These are phyloP conservation scores for Corynorhinus townsendii DNA, from an alignment of 2,113 vertebrate genomes.

Conservation along the genomic window DNA sequence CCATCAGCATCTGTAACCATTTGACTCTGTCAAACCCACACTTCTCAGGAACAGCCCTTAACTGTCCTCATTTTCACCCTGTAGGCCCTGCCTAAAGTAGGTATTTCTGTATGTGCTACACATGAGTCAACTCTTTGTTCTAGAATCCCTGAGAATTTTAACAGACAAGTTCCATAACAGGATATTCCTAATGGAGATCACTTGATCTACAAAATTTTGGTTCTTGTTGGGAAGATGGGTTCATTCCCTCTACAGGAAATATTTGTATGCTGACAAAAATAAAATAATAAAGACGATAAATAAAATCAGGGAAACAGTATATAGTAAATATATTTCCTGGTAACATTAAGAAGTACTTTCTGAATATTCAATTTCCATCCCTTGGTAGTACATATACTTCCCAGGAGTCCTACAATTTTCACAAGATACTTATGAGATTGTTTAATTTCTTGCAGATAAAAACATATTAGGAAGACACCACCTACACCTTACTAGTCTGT, in stretches of 20 bases:
- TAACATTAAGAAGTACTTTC: neutral
- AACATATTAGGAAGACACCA: neutral
- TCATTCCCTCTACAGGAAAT: neutral
- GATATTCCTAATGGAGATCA: neutral
- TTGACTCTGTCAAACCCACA: neutral
- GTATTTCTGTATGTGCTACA: neutral
- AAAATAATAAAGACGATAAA: conserved; percentile 11
- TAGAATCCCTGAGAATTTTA: conserved; percentile 18
- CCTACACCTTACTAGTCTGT: neutral
- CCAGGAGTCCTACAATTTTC: neutral
- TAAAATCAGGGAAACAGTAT: neutral
- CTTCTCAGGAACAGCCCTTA: neutral
- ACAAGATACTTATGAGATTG: neutral
- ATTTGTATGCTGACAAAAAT: conserved; percentile 5
- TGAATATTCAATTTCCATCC: neutral
- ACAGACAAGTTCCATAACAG: conserved; percentile 11
- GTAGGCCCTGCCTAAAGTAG: neutral
- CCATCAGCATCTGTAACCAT: neutral
- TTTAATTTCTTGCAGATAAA: conserved; percentile 33
- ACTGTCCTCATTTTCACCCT: neutral
- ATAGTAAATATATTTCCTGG: neutral
- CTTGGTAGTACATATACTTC: neutral
- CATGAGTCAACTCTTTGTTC: conserved; percentile 19
- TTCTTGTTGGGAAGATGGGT: neutral
- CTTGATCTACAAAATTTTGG: conserved; percentile 28